phyloP scores from a whole-genome alignment of 2,113 vertebrate species.

The Galbula dea region DNA sequence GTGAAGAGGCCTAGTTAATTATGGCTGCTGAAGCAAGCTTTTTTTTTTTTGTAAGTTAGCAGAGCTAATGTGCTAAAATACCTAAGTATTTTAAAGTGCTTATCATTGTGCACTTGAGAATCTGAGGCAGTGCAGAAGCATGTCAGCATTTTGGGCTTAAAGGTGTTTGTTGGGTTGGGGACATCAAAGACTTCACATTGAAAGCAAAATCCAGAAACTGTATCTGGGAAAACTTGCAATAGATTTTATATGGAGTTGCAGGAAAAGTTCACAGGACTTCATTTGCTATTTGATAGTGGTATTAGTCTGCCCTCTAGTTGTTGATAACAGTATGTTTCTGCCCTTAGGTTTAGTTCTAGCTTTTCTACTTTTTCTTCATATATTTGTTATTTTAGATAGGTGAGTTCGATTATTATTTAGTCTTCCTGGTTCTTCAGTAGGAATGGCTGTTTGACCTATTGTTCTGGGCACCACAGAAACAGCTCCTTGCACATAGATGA shows the following conservation, averaged over 20 bases:
- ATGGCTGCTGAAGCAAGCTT: neutral
- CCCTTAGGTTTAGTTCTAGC: neutral
- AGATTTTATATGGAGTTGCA: neutral
- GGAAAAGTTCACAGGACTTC: neutral
- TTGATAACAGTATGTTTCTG: neutral
- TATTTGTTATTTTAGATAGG: neutral
- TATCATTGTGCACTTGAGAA: neutral
- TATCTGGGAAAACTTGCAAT: neutral
- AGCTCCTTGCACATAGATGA: neutral
- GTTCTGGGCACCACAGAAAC: neutral
- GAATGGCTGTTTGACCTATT: neutral
- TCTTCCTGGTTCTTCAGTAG: neutral
- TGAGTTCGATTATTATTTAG: neutral
- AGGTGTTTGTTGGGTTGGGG: neutral
- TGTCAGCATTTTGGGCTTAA: neutral
- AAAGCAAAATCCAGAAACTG: neutral
- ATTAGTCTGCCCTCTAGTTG: constrained; percentile 60
- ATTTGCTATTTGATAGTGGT: neutral
- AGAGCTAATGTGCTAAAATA: neutral
- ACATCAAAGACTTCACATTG: neutral
- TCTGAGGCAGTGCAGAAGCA: neutral
- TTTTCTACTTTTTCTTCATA: neutral
- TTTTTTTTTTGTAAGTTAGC: neutral
- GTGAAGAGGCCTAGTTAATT: neutral
- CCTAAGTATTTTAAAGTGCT: neutral